These are phyloP conservation scores for Protobothrops mucrosquamatus DNA, from an alignment of 2,113 vertebrate species.

Conservation along the genomic window DNA sequence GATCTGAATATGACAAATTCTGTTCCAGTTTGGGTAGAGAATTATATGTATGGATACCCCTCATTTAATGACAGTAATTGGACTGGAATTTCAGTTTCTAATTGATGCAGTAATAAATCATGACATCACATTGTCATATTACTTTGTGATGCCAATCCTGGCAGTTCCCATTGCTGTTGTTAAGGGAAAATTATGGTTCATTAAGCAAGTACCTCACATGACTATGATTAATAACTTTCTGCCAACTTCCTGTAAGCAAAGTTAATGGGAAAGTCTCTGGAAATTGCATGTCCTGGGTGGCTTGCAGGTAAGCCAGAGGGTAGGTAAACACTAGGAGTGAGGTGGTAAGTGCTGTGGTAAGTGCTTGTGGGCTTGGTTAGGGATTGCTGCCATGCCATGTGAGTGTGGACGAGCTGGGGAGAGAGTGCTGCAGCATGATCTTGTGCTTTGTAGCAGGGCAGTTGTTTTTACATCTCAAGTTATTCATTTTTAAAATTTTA, in stretches of 20 bases:
- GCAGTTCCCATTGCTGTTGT: not conserved
- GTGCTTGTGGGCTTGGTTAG: not conserved
- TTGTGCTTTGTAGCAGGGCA: not conserved
- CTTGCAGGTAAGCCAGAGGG: not conserved
- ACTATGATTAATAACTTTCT: not conserved
- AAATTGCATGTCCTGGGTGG: not conserved
- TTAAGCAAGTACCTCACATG: not conserved
- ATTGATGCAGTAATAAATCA: not conserved
- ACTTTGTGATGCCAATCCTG: not conserved
- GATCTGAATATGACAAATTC: not conserved
- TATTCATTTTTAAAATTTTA: not conserved
- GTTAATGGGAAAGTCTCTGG: not conserved
- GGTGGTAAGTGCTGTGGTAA: not conserved
- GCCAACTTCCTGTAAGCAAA: not conserved
- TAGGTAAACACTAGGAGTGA: not conserved
- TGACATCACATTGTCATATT: not conserved
- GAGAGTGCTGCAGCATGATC: not conserved
- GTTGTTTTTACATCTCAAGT: not conserved
- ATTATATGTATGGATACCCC: not conserved
- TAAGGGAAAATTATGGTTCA: not conserved
- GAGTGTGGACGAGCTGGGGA: not conserved
- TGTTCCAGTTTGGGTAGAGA: not conserved
- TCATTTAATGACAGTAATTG: not conserved
- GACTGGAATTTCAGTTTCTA: not conserved
- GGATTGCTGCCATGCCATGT: not conserved